These are phyloP conservation scores for Limnodromus scolopaceus DNA, from an alignment of 2,797 vertebrate species.

Conservation along the genomic window DNA sequence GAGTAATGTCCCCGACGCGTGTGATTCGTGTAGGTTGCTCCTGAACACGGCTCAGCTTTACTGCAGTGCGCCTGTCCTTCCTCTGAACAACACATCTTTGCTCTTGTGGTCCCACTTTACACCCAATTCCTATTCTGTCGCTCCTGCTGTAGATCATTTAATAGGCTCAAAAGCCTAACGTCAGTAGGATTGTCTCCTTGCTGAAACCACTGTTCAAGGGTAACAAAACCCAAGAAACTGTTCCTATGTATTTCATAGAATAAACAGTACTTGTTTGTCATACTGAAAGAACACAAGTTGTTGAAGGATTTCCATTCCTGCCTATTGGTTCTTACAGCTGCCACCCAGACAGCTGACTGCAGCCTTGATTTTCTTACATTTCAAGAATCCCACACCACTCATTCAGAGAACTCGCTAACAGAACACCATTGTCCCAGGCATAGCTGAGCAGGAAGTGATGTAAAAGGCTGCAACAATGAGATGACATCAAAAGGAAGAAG, in stretches of 20 bases:
- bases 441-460: not conserved
- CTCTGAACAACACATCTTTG: not conserved
- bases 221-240: not conserved
- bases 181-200: not conserved
- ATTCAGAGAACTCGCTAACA: not conserved
- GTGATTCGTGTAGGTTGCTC: conserved; percentile 37
- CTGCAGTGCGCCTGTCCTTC: not conserved
- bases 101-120: not conserved
- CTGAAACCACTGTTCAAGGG: not conserved
- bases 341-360: not conserved
- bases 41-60: not conserved
- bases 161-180: not conserved
- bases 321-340: not conserved
- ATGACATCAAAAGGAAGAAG: not conserved
- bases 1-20: not conserved
- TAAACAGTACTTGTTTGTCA: not conserved
- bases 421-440: not conserved
- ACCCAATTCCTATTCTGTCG: accelerated
- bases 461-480: not conserved
- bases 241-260: not conserved
- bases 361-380: not conserved
- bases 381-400: not conserved
- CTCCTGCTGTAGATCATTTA: not conserved
- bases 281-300: not conserved
- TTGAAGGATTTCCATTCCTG: not conserved